These are phyloP conservation scores for Darevskia mixta DNA, from an alignment of 2,797 vertebrate species.

Conservation along the genomic window DNA sequence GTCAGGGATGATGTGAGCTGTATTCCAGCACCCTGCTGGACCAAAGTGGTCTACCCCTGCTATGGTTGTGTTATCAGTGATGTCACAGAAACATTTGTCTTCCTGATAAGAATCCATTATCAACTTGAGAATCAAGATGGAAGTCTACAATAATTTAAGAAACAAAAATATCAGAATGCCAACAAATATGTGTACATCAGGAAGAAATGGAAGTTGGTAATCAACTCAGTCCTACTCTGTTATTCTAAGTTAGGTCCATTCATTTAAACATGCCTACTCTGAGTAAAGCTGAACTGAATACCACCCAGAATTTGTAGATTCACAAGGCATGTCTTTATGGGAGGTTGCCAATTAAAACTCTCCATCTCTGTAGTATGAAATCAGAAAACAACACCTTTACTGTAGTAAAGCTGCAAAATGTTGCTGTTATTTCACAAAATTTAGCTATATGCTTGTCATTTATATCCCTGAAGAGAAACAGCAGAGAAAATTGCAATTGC, in stretches of 20 bases:
- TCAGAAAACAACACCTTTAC: background rate
- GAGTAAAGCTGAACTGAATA: too few relatives aligned
- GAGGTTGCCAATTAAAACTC: background rate
- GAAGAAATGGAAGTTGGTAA: background rate
- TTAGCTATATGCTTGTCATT: conserved; percentile 32
- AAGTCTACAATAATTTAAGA: background rate
- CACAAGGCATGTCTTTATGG: background rate
- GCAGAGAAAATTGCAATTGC: conserved; percentile 20
- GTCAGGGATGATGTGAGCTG: background rate
- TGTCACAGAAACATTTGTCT: background rate
- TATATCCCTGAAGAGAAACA: conserved; percentile 28
- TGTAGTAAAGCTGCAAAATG: conserved; percentile 22
- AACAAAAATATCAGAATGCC: background rate
- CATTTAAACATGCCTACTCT: too few relatives aligned
- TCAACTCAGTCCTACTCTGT: too few relatives aligned
- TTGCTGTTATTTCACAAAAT: conserved; percentile 44
- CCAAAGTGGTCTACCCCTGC: background rate
- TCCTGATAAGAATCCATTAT: background rate
- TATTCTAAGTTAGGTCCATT: too few relatives aligned
- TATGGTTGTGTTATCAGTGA: background rate
- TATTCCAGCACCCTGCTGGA: background rate
- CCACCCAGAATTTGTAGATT: too few relatives aligned
- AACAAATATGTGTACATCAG: background rate
- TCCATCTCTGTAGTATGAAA: background rate
- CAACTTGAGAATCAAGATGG: background rate